A percentile compares a stretch with the other conserved stretches of the same genome.
Evolutionary conservation across 2,113 vertebrate species (phyloP).

Genomic region (Pitta sordida): DNA sequence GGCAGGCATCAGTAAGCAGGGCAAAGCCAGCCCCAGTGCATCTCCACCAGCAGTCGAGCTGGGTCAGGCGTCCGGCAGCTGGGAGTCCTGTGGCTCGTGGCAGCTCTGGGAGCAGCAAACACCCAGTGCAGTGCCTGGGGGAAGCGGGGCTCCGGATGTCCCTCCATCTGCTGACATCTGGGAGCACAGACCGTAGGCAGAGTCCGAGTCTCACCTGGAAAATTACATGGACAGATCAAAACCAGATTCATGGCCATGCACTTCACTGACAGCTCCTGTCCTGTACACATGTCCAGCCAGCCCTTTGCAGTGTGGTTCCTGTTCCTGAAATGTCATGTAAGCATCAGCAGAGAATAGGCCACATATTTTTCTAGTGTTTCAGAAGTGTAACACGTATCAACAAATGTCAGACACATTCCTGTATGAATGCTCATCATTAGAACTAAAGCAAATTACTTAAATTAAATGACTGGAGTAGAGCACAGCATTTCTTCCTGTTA

Average conservation of each 20-base stretch:
- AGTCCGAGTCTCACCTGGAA: not conserved
- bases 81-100: rapidly evolving
- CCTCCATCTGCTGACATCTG: not conserved
- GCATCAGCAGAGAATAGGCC: not conserved
- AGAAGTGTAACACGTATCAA: not conserved
- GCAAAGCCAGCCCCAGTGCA: not conserved
- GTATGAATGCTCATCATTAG: not conserved
- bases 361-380: not conserved
- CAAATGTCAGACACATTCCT: not conserved
- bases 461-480: not conserved
- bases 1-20: not conserved
- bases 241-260: rapidly evolving
- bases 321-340: not conserved
- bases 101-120: not conserved
- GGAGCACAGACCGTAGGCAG: not conserved
- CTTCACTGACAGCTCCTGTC: not conserved
- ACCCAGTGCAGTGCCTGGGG: not conserved
- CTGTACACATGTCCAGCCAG: not conserved
- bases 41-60: not conserved
- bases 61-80: not conserved
- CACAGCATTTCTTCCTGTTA: not conserved
- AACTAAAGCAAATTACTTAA: not conserved
- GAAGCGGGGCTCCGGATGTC: not conserved
- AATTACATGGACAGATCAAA: constrained; percentile 10
- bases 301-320: not conserved